A percentile compares a stretch with the other conserved stretches of the same genome.
Conservation (phyloP, 2,888 invertebrate genomes). For the Chromoteleia sp. region DNA sequence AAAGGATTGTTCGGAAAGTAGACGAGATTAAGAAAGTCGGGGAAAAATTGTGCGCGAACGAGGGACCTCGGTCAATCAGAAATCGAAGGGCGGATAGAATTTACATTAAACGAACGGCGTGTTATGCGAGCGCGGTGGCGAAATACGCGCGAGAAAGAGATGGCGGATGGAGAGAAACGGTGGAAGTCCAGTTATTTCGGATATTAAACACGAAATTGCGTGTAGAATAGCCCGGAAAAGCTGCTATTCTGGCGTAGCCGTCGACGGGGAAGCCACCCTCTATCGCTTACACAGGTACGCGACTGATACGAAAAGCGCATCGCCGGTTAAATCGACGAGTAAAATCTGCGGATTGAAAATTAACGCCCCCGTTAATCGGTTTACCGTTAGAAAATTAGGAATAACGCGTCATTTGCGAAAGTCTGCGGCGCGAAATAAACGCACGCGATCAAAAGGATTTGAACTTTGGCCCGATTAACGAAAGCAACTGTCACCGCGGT, state of each 20-base stretch:
- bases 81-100: constrained; percentile 56
- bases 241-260: constrained; percentile 70
- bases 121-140: constrained; percentile 27
- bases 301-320: constrained; percentile 71
- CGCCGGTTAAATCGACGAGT: constrained; percentile 68
- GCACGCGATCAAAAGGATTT: constrained; percentile 20
- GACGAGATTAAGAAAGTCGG: not conserved
- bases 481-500: not conserved
- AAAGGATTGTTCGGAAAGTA: no score
- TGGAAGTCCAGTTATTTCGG: constrained; percentile 80
- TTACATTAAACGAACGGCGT: constrained; percentile 59
- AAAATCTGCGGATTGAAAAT: constrained; percentile 70
- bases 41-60: not conserved
- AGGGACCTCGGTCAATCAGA: constrained; percentile 39
- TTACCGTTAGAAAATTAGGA: constrained; percentile 68
- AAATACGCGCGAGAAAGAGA: constrained; percentile 61
- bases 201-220: constrained; percentile 80
- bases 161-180: constrained; percentile 56
- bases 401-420: constrained; percentile 49
- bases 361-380: constrained; percentile 67
- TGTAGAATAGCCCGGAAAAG: constrained; percentile 77
- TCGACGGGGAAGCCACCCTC: constrained; percentile 67
- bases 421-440: constrained; percentile 12
- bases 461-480: constrained; percentile 21
- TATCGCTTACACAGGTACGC: constrained; percentile 69